phyloP scores from a whole-genome alignment of 2,888 invertebrate species.

The Eulithis prunata region DNA sequence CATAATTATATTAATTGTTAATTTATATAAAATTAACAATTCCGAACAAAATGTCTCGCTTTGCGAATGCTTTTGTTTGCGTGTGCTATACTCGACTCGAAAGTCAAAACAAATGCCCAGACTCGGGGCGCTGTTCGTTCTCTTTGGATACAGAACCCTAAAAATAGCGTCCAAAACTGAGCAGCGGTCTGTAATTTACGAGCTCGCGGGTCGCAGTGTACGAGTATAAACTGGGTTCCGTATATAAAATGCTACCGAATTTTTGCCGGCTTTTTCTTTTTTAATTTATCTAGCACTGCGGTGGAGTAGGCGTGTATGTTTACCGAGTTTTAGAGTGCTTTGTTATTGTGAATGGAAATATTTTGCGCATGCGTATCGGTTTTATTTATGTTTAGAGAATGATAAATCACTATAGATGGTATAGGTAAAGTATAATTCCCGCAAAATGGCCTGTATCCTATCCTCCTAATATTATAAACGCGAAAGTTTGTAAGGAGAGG shows the following conservation, averaged over 20 bases:
- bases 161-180: slow-evolving; percentile 56
- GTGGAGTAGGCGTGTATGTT: slow-evolving; percentile 35
- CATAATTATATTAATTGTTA: no score
- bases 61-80: no score
- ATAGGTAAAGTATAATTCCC: no score
- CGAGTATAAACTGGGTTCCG: slow-evolving; percentile 57
- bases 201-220: slow-evolving; percentile 52
- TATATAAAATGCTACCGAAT: slow-evolving; percentile 60
- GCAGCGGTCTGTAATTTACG: slow-evolving; percentile 55
- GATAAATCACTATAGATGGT: neutral
- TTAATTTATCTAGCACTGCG: slow-evolving; percentile 61
- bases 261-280: slow-evolving; percentile 58
- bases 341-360: slow-evolving; percentile 26
- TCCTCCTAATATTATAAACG: no score
- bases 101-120: no score
- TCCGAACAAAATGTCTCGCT: no score
- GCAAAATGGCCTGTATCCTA: no score
- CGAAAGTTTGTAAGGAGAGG: no score
- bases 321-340: slow-evolving; percentile 51
- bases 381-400: neutral
- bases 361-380: slow-evolving; percentile 8
- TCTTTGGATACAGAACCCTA: neutral
- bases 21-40: no score
- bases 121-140: no score
- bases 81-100: no score